Conservation (phyloP, 2,113 vertebrate species). For the Apodemus sylvaticus region DNA sequence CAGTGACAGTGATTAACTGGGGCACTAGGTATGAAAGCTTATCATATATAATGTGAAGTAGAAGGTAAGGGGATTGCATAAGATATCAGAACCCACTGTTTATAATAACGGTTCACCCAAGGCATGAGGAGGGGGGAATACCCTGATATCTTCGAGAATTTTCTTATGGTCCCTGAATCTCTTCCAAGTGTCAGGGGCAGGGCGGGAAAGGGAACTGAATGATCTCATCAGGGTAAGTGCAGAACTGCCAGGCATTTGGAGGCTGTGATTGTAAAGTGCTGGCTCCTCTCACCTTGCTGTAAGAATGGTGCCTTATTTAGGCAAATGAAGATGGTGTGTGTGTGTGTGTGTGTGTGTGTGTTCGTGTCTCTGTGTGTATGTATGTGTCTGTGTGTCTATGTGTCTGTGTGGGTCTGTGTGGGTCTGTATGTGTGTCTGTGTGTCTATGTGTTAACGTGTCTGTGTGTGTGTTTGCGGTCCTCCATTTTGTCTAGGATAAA, state of each 20-base stretch:
- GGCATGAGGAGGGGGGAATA: background rate
- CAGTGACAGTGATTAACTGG: background rate
- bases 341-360: background rate
- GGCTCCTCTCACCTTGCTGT: background rate
- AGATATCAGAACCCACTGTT: background rate
- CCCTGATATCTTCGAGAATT: background rate
- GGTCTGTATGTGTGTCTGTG: background rate
- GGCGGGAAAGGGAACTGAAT: background rate
- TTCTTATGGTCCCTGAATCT: background rate
- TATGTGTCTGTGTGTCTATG: background rate
- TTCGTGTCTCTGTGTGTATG: background rate
- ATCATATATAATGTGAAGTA: background rate
- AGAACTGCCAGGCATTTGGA: background rate
- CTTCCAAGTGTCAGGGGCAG: background rate
- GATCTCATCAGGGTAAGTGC: background rate
- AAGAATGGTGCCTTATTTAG: background rate
- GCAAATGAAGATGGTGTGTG: background rate
- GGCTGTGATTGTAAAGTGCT: background rate
- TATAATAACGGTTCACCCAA: background rate
- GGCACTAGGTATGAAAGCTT: background rate
- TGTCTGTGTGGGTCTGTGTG: background rate
- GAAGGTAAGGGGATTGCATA: background rate
- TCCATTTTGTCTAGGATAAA: background rate
- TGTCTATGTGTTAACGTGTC: background rate
- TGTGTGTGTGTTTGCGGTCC: too few relatives aligned